Base-by-base conservation (phyloP, 64 coral and sea anemone species). In the Astreopora myriophthalma region DNA sequence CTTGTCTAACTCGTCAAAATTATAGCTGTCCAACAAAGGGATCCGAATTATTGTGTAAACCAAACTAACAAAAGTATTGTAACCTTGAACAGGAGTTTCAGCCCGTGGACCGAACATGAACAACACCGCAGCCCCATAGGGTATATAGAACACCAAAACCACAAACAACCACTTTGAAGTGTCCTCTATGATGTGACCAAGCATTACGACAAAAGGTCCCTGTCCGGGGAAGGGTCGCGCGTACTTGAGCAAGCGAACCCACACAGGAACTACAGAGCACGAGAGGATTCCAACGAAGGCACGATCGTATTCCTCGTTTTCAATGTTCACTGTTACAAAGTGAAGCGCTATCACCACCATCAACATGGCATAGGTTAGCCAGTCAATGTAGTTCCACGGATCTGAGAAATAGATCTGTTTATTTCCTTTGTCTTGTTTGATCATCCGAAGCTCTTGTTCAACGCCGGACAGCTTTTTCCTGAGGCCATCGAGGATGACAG, bases 171-270 rank as follows among this genome's bases (percentile, higher is more conserved):
- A 96, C 72, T 96, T 96, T 10, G 89, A n/a, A 17, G 75, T 89
- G 7, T 92, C 90, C 19, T 70, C 42, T 14, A 93, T 89, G 40
- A 96, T 96, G 48, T 93, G 95, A 34, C 73, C 88, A 9, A 96
- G 74, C 73, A 96, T 96, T 14, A 85, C 95, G 26, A 96, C 95
- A 20, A 96, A 96, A 17, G 95, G 95, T 14, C 95, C 95, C 26
- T 76, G 80, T 35, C 69, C 76, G 8, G 89, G 92, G 51, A 96
- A 96, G 40, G 95, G 95, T 48, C 95, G 79, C 48, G 88, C 92
- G 55, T 96, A 96, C 34, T 96, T 94, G 3, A 96, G 62, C 17
- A 96, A 65, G 7, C 95, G 86, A 17, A 96, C 40, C 95, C 95
- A 96, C 23, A 94, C 62, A 10, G 93, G 91, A 30, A 96, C 94